A percentile compares a stretch with the other conserved stretches of the same genome.
Evolutionary conservation across 2,888 invertebrate genomes (phyloP).

Genomic region (Tipula confusa): DNA sequence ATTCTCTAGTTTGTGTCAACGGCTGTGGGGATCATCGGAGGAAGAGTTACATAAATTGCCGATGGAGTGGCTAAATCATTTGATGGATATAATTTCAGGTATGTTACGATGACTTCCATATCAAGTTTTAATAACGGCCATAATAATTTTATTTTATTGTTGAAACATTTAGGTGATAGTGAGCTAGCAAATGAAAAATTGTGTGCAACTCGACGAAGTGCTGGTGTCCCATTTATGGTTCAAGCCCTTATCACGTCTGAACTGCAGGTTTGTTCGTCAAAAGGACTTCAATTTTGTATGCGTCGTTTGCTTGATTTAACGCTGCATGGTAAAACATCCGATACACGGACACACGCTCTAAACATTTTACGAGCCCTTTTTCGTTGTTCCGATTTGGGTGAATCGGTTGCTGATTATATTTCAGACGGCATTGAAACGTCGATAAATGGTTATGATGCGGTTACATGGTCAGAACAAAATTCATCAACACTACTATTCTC

Average conservation of each 20-base stretch:
- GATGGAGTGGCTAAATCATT: conserved; percentile 59
- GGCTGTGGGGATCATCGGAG: conserved; percentile 53
- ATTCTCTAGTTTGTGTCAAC: conserved; percentile 69
- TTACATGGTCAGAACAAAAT: conserved; percentile 79
- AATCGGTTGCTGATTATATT: conserved; percentile 64
- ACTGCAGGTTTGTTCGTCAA: conserved; percentile 56
- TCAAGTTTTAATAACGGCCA: conserved; percentile 36
- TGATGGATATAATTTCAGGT: conserved; percentile 55
- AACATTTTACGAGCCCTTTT: conserved; percentile 81
- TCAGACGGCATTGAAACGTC: conserved; percentile 67
- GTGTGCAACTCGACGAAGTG: conserved; percentile 84
- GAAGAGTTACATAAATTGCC: conserved; percentile 57
- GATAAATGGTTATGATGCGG: conserved; percentile 66
- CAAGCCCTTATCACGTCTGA: conserved; percentile 76
- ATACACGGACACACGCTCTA: conserved; percentile 70
- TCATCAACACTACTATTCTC: conserved; percentile 80
- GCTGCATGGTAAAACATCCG: conserved; percentile 39
- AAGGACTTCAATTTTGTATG: conserved; percentile 60
- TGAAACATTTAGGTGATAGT: neutral
- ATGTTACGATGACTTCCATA: no score
- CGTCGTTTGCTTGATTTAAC: conserved; percentile 51
- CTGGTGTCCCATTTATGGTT: conserved; percentile 87
- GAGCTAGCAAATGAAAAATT: conserved; percentile 50
- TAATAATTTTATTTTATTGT: neutral
- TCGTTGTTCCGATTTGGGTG: conserved; percentile 70